Conservation (phyloP, 1,140 invertebrate species). For the Penaeus japonicus region DNA sequence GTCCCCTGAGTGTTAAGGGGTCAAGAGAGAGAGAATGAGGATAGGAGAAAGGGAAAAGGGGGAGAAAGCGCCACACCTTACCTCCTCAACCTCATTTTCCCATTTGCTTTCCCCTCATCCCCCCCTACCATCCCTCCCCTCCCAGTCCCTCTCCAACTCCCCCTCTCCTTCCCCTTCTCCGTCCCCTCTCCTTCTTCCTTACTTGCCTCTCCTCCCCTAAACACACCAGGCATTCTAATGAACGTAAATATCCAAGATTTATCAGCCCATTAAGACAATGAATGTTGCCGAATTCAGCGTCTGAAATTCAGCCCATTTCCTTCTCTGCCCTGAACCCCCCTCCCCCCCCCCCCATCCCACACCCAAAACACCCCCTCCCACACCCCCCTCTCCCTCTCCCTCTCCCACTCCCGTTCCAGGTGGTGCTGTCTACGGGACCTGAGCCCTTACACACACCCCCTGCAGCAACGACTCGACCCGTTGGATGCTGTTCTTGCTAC, state of each 20-base stretch:
- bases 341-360: not conserved
- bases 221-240: not conserved
- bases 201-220: too few species aligned
- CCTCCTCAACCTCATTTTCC: not conserved
- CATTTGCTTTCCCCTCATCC: not conserved
- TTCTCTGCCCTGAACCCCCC: not conserved
- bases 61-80: not conserved
- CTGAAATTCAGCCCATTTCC: not conserved
- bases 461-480: too few species aligned
- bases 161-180: not conserved
- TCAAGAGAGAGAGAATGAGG: not conserved
- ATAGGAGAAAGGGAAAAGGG: not conserved
- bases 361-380: not conserved
- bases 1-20: constrained; percentile 25
- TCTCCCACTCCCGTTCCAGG: not conserved
- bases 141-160: not conserved
- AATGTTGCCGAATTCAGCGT: not conserved
- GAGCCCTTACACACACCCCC: too few species aligned
- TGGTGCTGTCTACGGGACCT: too few species aligned
- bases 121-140: not conserved
- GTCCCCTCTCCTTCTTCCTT: not conserved
- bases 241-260: not conserved
- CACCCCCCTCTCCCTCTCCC: not conserved
- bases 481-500: too few species aligned
- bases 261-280: not conserved